Percentiles rank a stretch among this genome's conserved stretches.
Evolutionary conservation across 1,140 invertebrate genomes (phyloP).

Genomic region (Ceratina calcarata): DNA sequence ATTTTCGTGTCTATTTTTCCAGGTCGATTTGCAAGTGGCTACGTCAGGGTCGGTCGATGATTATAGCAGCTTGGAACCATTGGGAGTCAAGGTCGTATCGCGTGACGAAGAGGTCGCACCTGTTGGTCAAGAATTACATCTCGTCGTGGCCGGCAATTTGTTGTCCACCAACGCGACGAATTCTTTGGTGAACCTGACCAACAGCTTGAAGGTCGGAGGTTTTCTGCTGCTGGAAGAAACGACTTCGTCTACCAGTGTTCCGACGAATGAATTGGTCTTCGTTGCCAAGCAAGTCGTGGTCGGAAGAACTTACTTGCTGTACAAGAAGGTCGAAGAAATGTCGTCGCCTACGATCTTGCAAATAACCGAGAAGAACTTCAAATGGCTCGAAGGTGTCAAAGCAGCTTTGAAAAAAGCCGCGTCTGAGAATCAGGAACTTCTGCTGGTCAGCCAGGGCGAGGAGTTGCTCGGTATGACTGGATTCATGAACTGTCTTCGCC

Average conservation of each 20-base stretch:
- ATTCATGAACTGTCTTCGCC: constrained; percentile 92
- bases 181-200: constrained; percentile 82
- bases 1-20: constrained; percentile 20
- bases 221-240: constrained; percentile 90
- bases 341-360: constrained; percentile 80
- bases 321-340: constrained; percentile 80
- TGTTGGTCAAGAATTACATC: constrained; percentile 85
- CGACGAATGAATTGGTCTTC: constrained; percentile 77
- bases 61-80: constrained; percentile 80
- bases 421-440: constrained; percentile 82
- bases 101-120: constrained; percentile 81
- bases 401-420: constrained; percentile 83
- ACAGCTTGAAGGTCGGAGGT: constrained; percentile 86
- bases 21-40: constrained; percentile 74
- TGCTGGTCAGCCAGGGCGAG: constrained; percentile 86
- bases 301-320: constrained; percentile 83
- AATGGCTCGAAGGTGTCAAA: constrained; percentile 92
- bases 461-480: constrained; percentile 87
- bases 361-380: constrained; percentile 85
- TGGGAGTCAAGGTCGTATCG: constrained; percentile 81
- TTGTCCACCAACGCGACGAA: constrained; percentile 73
- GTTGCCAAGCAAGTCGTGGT: constrained; percentile 81
- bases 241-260: constrained; percentile 75
- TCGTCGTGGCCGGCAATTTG: constrained; percentile 84
- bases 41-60: constrained; percentile 71